A percentile compares a stretch with the other conserved stretches of the same genome.
Evolutionary conservation across 1,140 invertebrate species (phyloP).

Genomic region (Chrysomallon squamiferum): DNA sequence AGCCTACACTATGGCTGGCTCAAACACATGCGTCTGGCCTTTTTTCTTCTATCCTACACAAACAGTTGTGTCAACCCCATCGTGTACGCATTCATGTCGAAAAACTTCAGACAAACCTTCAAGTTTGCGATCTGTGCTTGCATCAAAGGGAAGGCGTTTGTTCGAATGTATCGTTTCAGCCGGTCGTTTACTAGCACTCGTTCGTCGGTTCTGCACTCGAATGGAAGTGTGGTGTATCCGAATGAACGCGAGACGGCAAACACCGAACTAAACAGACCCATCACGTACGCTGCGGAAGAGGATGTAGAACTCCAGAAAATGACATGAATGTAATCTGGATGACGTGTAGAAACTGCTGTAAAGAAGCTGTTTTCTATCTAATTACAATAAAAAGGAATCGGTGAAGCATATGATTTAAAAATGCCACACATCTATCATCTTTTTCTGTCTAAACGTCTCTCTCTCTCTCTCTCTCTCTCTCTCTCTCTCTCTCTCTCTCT

Average conservation of each 20-base stretch:
- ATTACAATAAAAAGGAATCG: too few relatives aligned
- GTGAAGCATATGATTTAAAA: too few relatives aligned
- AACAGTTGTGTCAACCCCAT: constrained; percentile 79
- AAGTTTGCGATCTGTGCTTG: constrained; percentile 62
- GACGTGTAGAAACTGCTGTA: too few relatives aligned
- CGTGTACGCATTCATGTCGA: constrained; percentile 81
- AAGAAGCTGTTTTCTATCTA: too few relatives aligned
- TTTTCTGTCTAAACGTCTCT: too few relatives aligned
- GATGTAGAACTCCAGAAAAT: too few relatives aligned
- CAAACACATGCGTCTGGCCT: constrained; percentile 71
- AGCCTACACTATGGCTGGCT: constrained; percentile 64
- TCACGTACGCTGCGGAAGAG: too few relatives aligned
- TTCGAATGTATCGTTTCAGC: constrained; percentile 31
- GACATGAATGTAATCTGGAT: too few relatives aligned
- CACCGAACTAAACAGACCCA: too few relatives aligned
- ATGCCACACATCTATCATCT: too few relatives aligned
- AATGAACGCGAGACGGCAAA: neutral
- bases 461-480: too few relatives aligned
- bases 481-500: too few relatives aligned
- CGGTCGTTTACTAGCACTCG: constrained; percentile 23
- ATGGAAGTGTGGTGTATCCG: constrained; percentile 7
- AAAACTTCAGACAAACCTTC: constrained; percentile 75
- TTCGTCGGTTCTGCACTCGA: constrained; percentile 16
- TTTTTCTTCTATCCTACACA: constrained; percentile 68
- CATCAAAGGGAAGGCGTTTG: constrained; percentile 35